A percentile compares a stretch with the other conserved stretches of the same genome.
Conservation (phyloP, 2,888 invertebrate genomes). For the Polymixis lichenea region DNA sequence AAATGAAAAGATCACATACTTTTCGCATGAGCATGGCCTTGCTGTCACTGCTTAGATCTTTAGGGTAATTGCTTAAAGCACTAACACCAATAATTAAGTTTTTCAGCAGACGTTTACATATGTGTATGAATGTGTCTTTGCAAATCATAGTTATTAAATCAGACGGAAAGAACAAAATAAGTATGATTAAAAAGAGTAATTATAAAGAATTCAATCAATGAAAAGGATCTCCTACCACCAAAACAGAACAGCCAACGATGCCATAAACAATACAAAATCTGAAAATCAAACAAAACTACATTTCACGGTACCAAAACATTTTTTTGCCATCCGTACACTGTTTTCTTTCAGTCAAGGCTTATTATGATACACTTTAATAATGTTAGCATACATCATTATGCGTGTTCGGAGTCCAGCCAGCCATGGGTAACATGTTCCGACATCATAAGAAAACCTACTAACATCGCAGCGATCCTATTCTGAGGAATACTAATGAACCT, state of each 20-base stretch:
- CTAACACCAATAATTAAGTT: not conserved
- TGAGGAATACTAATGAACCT: conserved; percentile 77
- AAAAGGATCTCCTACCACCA: not conserved
- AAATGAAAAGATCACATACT: not conserved
- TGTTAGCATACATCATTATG: conserved; percentile 86
- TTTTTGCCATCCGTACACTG: conserved; percentile 69
- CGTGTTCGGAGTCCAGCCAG: conserved; percentile 79
- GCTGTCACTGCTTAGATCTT: no score
- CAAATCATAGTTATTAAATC: not conserved
- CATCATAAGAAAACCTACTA: conserved; percentile 72
- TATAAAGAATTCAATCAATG: not conserved
- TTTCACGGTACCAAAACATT: conserved; percentile 42
- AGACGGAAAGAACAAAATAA: not conserved
- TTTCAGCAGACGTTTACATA: not conserved
- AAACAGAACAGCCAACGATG: not conserved
- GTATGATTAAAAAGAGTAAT: not conserved
- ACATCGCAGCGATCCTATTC: conserved; percentile 71
- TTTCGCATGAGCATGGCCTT: not conserved
- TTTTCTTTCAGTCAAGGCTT: conserved; percentile 80
- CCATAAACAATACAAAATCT: not conserved
- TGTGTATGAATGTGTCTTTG: not conserved
- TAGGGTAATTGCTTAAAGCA: no score
- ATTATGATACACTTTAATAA: conserved; percentile 84
- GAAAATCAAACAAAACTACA: not conserved
- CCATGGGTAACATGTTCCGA: conserved; percentile 75